Base-by-base conservation (phyloP, 1,140 invertebrate species). In the Leptinotarsa undecemlineata region DNA sequence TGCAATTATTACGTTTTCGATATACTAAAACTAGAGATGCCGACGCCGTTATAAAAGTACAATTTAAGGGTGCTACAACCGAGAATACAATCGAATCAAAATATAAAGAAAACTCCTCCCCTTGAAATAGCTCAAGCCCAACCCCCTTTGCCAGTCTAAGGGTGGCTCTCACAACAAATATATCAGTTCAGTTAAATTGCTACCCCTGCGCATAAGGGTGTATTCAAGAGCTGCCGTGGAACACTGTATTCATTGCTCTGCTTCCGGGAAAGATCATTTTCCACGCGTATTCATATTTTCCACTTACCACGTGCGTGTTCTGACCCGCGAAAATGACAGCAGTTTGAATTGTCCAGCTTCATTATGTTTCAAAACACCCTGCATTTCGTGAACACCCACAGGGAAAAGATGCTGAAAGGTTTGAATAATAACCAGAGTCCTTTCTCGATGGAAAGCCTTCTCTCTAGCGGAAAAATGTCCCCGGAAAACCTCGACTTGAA, bases 401-500 rank as follows among this genome's bases (percentile, higher is more conserved):
- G 81, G 8, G 80, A 78, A 47, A 83, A 82, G 68, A 84, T 84
- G 83, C 74, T 84, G 26, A 84, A 84, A 70, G 81, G 79, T 64
- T 73, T 84, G 4, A 84, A 83, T 67, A 84, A 84, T 75, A 81
- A 81, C 74, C 78, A 83, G 48, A 83, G 82, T 70, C 78, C 84
- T 8, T 85, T 85, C 68, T 83, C 84, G 61, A 84, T 85, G 83
- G 84, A 85, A 68, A 85, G 81, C 73, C 78, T 85, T 20, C 75
- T 84, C 6, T 74, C 81, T 8, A 79, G 73, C 68, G 82, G 82
- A 1, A 84, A 82, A 79, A 77, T 82, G 21, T 82, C 82, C 6
- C 81, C 83, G 64, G 81, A 84, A 75, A 82, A 78, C 64, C 68
- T 80, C 21, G 80, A 82, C 61, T 17, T 57, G 15, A 57, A 57